Conservation (phyloP, 2,888 invertebrate species). For the Lissocephala sabroskyi region DNA sequence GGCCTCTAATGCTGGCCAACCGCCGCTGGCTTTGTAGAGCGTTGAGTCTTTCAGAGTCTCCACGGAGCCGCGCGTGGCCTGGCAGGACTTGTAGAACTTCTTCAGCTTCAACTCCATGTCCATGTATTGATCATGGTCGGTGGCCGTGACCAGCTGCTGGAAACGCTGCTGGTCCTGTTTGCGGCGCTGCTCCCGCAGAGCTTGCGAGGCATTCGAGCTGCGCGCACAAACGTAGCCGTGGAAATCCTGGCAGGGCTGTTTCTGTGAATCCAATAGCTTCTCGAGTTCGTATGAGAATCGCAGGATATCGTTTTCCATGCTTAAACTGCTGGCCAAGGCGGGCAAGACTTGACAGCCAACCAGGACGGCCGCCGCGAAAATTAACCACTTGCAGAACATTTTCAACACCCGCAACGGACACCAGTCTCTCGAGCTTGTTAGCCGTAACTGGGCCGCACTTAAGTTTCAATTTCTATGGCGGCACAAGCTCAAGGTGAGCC, state of each 20-base stretch:
- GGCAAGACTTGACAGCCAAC: no score
- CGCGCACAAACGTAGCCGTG: constrained; percentile 64
- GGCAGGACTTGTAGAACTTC: constrained; percentile 66
- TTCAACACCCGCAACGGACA: neutral
- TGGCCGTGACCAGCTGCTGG: constrained; percentile 45
- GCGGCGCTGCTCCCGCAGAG: constrained; percentile 29
- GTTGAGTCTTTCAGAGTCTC: constrained; percentile 55
- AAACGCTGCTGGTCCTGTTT: constrained; percentile 59
- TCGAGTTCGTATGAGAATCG: constrained; percentile 57
- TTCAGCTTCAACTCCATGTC: constrained; percentile 63
- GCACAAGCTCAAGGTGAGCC: neutral
- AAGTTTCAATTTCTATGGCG: neutral
- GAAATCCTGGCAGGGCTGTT: constrained; percentile 65
- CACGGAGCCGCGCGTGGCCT: constrained; percentile 42
- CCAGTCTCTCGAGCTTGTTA: neutral
- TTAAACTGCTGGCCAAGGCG: constrained; percentile 24
- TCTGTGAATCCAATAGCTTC: constrained; percentile 47
- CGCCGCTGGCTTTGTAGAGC: constrained; percentile 61
- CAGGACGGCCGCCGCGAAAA: no score
- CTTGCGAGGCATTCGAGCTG: constrained; percentile 36
- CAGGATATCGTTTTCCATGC: constrained; percentile 50
- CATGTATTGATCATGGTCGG: constrained; percentile 50
- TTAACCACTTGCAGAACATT: neutral
- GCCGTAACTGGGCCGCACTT: neutral
- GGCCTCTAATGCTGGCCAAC: constrained; percentile 68